phyloP scores from a whole-genome alignment of 2,797 vertebrate species.

The Parauchenoglanis punctatus region DNA sequence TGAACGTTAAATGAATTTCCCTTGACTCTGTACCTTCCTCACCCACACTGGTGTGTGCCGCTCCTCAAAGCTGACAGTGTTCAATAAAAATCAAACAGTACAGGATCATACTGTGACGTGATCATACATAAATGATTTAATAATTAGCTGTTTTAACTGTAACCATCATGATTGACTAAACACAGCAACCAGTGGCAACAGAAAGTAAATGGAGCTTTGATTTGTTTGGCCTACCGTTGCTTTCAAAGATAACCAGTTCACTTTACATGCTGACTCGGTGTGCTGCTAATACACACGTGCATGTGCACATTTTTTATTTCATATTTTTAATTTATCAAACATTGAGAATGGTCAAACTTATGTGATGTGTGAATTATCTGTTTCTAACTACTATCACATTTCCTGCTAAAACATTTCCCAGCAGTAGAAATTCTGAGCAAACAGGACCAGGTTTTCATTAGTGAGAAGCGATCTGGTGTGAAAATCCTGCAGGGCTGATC shows the following conservation, averaged over 20 bases:
- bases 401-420: not conserved
- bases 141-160: not conserved
- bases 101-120: no score
- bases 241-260: not conserved
- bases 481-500: constrained; percentile 7
- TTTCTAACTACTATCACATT: not conserved
- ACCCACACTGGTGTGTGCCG: not conserved
- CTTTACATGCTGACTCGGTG: not conserved
- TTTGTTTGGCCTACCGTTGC: not conserved
- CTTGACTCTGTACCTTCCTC: not conserved
- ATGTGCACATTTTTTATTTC: not conserved
- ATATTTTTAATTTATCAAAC: not conserved
- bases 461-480: constrained; percentile 3
- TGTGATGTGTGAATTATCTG: not conserved
- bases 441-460: constrained; percentile 24
- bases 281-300: not conserved
- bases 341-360: not conserved
- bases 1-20: not conserved
- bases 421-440: constrained; percentile 9
- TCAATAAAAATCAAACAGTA: not conserved
- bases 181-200: not conserved
- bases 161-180: not conserved
- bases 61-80: not conserved
- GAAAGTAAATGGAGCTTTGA: not conserved
- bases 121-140: no score